These are phyloP conservation scores for Brachionus paranguensis DNA, from an alignment of 1,140 invertebrate species.

Conservation along the genomic window DNA sequence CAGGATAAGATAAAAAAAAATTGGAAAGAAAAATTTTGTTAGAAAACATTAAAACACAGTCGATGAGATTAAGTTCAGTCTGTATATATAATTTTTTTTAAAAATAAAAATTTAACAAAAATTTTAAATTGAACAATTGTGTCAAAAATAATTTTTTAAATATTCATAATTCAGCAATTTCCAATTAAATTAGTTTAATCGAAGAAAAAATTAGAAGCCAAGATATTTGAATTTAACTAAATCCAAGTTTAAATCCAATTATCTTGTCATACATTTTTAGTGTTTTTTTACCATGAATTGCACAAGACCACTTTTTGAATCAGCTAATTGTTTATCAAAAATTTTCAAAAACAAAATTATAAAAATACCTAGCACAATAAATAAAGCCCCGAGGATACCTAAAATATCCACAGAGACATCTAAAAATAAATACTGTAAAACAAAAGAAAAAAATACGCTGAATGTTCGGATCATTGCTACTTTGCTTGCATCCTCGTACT, in stretches of 20 bases:
- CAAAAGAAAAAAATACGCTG: slow-evolving; percentile 28
- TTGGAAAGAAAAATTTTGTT: neutral
- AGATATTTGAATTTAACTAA: neutral
- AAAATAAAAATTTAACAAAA: neutral
- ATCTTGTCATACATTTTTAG: neutral
- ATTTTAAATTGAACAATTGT: neutral
- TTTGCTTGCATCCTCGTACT: slow-evolving; percentile 33
- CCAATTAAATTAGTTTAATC: too few relatives aligned
- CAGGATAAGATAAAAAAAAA: neutral
- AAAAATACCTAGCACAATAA: neutral
- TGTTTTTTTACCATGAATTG: neutral
- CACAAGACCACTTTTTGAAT: neutral
- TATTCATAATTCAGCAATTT: too few relatives aligned
- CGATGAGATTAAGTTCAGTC: neutral
- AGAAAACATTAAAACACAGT: neutral
- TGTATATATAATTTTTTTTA: neutral
- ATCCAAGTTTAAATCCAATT: neutral
- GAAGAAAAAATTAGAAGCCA: neutral
- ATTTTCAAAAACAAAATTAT: slow-evolving; percentile 1
- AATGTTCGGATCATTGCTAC: slow-evolving; percentile 10
- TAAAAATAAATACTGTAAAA: slow-evolving; percentile 38
- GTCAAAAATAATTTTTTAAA: neutral
- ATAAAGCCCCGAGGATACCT: neutral
- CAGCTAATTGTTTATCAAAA: neutral
- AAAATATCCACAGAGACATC: neutral